A percentile compares a stretch with the other conserved stretches of the same genome.
Evolutionary conservation across 2,888 invertebrate genomes (phyloP).

Genomic region (Hirtodrosophila trivittata): DNA sequence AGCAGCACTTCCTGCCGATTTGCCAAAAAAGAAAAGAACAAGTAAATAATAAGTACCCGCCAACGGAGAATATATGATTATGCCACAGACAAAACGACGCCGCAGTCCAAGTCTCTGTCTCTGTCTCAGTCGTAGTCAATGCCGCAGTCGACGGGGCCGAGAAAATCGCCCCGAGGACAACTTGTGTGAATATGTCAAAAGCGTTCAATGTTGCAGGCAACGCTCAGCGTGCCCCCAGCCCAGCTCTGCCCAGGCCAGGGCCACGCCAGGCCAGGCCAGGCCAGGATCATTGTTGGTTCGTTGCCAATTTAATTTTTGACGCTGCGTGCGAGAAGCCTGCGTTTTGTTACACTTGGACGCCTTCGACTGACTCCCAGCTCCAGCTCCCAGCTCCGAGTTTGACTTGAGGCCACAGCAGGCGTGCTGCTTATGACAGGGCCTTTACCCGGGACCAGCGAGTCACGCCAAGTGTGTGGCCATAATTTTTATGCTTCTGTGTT

Average conservation of each 20-base stretch:
- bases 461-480: constrained; percentile 74
- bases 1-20: constrained; percentile 77
- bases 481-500: constrained; percentile 78
- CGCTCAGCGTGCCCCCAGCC: constrained; percentile 24
- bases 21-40: constrained; percentile 69
- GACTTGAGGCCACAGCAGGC: constrained; percentile 58
- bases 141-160: constrained; percentile 10
- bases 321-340: constrained; percentile 75
- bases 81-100: constrained; percentile 76
- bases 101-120: constrained; percentile 42
- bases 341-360: constrained; percentile 80
- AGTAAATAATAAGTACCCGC: constrained; percentile 72
- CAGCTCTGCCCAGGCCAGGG: no score
- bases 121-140: constrained; percentile 31
- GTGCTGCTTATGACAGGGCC: constrained; percentile 72
- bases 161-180: constrained; percentile 45
- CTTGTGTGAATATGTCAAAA: constrained; percentile 76
- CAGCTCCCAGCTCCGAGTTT: constrained; percentile 9
- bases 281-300: constrained; percentile 68
- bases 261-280: no score
- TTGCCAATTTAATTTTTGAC: constrained; percentile 82
- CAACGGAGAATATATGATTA: constrained; percentile 75
- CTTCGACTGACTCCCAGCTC: constrained; percentile 57
- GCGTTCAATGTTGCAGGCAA: constrained; percentile 74
- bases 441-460: constrained; percentile 28